Conservation (phyloP, 2,113 vertebrate genomes). For the Crotalus helleri region DNA sequence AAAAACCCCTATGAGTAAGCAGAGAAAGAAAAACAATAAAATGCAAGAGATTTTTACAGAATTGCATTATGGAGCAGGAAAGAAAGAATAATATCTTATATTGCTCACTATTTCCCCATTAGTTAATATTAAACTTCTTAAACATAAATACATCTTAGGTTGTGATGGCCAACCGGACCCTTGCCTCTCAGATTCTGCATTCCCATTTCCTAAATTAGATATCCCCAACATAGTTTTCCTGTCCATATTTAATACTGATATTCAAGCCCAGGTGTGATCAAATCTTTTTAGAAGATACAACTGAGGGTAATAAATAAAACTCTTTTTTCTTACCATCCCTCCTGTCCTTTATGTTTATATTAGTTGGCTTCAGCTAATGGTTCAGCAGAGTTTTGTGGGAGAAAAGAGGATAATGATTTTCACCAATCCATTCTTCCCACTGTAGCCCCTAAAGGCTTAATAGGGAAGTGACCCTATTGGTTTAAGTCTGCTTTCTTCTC, state of each 20-base stretch:
- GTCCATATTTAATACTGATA: neutral
- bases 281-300: neutral
- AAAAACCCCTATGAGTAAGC: neutral
- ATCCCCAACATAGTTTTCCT: neutral
- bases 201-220: neutral
- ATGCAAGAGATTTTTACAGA: neutral
- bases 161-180: neutral
- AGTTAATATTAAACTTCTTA: neutral
- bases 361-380: neutral
- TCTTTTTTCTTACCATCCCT: neutral
- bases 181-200: neutral
- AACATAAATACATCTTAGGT: neutral
- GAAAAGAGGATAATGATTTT: neutral
- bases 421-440: neutral
- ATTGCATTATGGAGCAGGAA: neutral
- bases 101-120: neutral
- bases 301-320: neutral
- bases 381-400: neutral
- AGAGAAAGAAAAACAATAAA: neutral
- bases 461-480: neutral
- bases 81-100: neutral
- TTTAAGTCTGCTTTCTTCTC: neutral
- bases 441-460: neutral
- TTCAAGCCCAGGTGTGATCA: neutral
- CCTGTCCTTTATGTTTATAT: neutral